A percentile compares a stretch with the other conserved stretches of the same genome.
These are phyloP conservation scores for Mimumesa dahlbomi DNA, from an alignment of 2,888 invertebrate genomes.

Conservation along the genomic window DNA sequence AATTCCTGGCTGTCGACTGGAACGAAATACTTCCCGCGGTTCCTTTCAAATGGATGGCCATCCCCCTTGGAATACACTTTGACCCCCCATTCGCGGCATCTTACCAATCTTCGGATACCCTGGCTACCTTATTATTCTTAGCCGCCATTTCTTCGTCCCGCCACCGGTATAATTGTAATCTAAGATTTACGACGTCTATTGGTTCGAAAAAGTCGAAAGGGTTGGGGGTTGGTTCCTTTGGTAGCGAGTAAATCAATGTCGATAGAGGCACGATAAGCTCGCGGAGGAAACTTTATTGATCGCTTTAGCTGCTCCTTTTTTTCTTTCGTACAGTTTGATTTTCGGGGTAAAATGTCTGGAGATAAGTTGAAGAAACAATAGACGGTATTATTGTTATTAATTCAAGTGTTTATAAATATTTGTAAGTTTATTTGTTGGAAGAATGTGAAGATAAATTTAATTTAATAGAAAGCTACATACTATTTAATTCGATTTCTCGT, in stretches of 20 bases:
- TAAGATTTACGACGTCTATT: slow-evolving; percentile 50
- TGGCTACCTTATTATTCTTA: slow-evolving; percentile 48
- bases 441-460: too few species aligned
- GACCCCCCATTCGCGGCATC: slow-evolving; percentile 47
- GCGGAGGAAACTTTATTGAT: slow-evolving; percentile 38
- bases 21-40: slow-evolving; percentile 69
- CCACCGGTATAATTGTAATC: slow-evolving; percentile 32
- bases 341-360: too few species aligned
- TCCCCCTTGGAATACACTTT: slow-evolving; percentile 28
- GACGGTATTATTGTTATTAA: too few species aligned
- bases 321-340: not conserved
- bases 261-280: slow-evolving; percentile 8
- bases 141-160: slow-evolving; percentile 17
- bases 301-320: slow-evolving; percentile 10
- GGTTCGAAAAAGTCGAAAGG: slow-evolving; percentile 30
- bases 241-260: slow-evolving; percentile 38
- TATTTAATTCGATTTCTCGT: too few species aligned
- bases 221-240: slow-evolving; percentile 21
- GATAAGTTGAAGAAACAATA: too few species aligned
- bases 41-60: slow-evolving; percentile 53
- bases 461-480: too few species aligned
- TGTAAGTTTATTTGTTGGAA: too few species aligned
- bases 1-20: slow-evolving; percentile 69
- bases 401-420: too few species aligned
- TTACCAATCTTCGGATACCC: slow-evolving; percentile 47